Conservation (phyloP, 64 coral and sea anemone genomes). For the Pocillopora damicornis region DNA sequence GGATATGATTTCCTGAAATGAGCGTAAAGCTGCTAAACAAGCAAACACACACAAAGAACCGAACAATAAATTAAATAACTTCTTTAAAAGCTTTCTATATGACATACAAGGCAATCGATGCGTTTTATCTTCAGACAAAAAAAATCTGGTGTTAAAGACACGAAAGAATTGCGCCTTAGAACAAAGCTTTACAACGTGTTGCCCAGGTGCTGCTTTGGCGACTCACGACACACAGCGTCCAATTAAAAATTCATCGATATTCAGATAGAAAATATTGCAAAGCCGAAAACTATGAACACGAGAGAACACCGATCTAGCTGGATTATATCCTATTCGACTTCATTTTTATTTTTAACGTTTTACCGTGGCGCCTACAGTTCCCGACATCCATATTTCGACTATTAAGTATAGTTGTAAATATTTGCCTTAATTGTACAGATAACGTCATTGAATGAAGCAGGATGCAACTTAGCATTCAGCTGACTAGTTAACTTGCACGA, state of each 20-base stretch:
- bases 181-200: slow-evolving; percentile 7
- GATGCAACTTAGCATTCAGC: background rate
- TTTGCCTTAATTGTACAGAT: background rate
- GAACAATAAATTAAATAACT: background rate
- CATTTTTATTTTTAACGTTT: too few species aligned
- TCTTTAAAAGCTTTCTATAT: background rate
- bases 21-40: background rate
- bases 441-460: background rate
- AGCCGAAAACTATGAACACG: background rate
- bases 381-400: too few species aligned
- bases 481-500: too few species aligned
- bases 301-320: too few species aligned
- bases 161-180: background rate
- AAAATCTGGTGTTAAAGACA: background rate
- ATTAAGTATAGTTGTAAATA: background rate
- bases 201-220: background rate
- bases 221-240: background rate
- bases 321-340: too few species aligned
- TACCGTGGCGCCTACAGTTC: too few species aligned
- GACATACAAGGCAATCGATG: background rate
- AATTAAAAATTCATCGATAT: background rate
- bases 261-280: background rate
- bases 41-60: background rate
- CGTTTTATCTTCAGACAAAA: background rate
- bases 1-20: too few species aligned